Base-by-base conservation (phyloP, 2,797 vertebrate species). In the Phrynocephalus forsythii region DNA sequence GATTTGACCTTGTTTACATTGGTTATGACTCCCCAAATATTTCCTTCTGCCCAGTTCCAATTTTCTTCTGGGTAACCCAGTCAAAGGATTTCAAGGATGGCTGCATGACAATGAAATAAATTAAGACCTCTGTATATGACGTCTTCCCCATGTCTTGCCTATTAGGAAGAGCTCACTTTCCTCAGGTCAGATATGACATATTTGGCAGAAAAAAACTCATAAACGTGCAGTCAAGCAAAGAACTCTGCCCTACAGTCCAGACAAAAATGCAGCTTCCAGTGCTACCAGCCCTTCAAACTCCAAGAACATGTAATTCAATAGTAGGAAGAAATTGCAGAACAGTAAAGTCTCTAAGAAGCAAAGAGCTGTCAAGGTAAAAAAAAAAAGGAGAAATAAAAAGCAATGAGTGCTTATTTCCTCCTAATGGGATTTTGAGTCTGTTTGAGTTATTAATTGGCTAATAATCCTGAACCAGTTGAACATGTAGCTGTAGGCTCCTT, bases 371-470 rank as follows among this genome's bases (percentile, higher is more conserved):
- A 69, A 76, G 56, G 93, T 81, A 79, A 56, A n/a, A 78, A 79
- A 56, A n/a, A 78, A 67, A 88, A 48, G 66, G 91, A 91, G 89
- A 89, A 22, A 84, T 89, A 56, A 86, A 85, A 84, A 50, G 38
- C 89, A 92, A 83, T 69, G 30, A 77, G 56, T 68, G 83, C 63
- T 66, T 26, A 63, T 86, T 93, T 76, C 76, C 76, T 93, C 79
- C 84, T 91, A 86, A 89, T 86, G 76, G 82, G n/a, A 92, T 94
- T 92, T 84, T 89, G 86, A 92, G 60, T 81, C 91, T 79, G 38
- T 92, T 88, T 93, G 87, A 93, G 88, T 95, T 93, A 89, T 93
- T 94, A 94, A 93, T 90, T 94, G 91, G 24, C 87, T 91, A 83
- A 44, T 82, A 90, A 87, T 93, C 89, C 84, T 72, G 60, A 28